Conservation (phyloP, 2,113 vertebrate species). For the Cygnus buccinator region DNA sequence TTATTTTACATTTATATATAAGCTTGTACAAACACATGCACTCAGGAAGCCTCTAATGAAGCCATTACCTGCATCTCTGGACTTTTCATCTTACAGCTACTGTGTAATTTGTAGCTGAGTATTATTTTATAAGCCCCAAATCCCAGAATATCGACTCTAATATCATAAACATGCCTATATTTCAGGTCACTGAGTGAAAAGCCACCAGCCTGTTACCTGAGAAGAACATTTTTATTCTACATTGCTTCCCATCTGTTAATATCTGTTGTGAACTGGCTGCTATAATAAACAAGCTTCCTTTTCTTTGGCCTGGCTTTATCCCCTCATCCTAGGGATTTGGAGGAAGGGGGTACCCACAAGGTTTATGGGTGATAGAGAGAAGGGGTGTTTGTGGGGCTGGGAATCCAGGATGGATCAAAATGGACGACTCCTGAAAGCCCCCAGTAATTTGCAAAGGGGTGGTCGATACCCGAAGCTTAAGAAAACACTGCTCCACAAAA, state of each 20-base stretch:
- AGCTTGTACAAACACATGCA: neutral
- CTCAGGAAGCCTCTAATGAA: neutral
- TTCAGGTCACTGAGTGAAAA: conserved; percentile 2
- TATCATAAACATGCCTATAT: neutral
- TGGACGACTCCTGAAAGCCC: neutral
- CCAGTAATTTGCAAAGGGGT: neutral
- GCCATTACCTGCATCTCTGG: neutral
- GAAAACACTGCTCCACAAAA: neutral
- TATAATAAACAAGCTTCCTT: conserved; percentile 3
- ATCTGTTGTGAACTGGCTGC: neutral
- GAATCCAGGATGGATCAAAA: neutral
- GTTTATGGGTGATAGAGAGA: fast-evolving
- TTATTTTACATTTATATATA: neutral
- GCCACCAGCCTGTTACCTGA: neutral
- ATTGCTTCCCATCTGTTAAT: conserved; percentile 12
- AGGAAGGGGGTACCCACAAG: neutral
- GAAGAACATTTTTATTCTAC: neutral
- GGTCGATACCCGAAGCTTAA: neutral
- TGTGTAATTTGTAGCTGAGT: neutral
- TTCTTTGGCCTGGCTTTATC: neutral
- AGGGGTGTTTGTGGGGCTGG: neutral
- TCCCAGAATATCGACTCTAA: neutral
- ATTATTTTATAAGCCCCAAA: conserved; percentile 6
- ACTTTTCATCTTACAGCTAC: neutral
- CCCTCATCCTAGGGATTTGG: neutral